Conservation (phyloP, 2,888 invertebrate species). For the Leptopilina syphax region DNA sequence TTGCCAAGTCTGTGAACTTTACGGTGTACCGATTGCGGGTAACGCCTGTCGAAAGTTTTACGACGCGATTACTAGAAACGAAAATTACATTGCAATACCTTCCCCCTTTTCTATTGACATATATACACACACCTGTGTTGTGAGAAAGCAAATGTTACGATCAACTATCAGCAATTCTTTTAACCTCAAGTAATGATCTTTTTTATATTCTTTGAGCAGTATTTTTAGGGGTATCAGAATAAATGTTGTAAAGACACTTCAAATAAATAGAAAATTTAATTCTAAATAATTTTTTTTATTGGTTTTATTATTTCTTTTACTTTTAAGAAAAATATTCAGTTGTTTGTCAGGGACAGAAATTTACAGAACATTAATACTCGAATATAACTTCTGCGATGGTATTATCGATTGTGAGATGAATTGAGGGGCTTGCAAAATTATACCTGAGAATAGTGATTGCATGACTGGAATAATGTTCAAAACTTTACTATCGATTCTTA, state of each 20-base stretch:
- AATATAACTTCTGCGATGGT: constrained; percentile 2
- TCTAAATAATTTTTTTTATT: no score
- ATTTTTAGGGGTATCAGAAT: not conserved
- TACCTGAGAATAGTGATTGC: constrained; percentile 6
- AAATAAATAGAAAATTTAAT: no score
- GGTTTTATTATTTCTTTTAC: no score
- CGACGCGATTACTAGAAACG: constrained; percentile 38
- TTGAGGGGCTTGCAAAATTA: constrained; percentile 14
- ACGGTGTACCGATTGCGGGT: constrained; percentile 51
- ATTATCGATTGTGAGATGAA: not conserved
- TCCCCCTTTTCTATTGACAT: constrained; percentile 13
- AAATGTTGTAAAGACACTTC: no score
- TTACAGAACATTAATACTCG: not conserved
- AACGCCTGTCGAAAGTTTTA: constrained; percentile 40
- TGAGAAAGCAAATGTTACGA: constrained; percentile 28
- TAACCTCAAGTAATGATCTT: constrained; percentile 7
- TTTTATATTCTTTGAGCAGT: constrained; percentile 1
- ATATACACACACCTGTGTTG: constrained; percentile 35
- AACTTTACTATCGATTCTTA: not conserved
- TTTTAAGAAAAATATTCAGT: not conserved
- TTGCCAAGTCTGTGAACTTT: constrained; percentile 60
- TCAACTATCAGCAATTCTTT: constrained; percentile 35
- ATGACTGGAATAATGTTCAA: constrained; percentile 5
- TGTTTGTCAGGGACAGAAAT: not conserved
- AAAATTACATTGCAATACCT: constrained; percentile 38